A percentile compares a stretch with the other conserved stretches of the same genome.
Evolutionary conservation across 1,140 invertebrate genomes (phyloP).

Genomic region (Drosophila novamexicana): DNA sequence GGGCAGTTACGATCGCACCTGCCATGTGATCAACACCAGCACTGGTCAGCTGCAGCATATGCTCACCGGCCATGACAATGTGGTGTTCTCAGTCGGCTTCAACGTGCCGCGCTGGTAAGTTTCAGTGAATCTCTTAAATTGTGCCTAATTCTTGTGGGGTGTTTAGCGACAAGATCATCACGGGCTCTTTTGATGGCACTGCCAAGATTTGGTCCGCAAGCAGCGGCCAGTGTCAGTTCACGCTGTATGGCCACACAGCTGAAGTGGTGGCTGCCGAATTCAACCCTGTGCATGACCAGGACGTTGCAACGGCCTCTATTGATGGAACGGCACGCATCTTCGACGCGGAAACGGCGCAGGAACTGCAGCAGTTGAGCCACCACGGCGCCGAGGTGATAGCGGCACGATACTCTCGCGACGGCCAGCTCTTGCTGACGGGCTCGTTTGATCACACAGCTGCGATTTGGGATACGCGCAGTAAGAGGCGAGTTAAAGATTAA

Average conservation of each 20-base stretch:
- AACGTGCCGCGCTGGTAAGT: constrained; percentile 90
- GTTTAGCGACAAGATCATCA: constrained; percentile 89
- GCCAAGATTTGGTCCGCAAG: constrained; percentile 88
- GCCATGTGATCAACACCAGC: constrained; percentile 92
- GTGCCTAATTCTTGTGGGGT: not conserved
- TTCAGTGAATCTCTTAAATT: not conserved
- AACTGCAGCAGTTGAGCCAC: constrained; percentile 87
- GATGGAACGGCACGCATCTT: constrained; percentile 90
- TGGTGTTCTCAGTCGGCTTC: constrained; percentile 91
- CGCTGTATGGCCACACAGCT: constrained; percentile 89
- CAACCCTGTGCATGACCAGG: constrained; percentile 86
- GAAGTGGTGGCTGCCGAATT: constrained; percentile 90
- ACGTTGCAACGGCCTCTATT: constrained; percentile 90
- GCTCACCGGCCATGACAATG: constrained; percentile 91
- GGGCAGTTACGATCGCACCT: constrained; percentile 94
- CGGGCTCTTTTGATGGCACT: constrained; percentile 93
- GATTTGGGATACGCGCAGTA: constrained; percentile 90
- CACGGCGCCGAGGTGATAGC: constrained; percentile 91
- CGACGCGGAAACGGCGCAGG: constrained; percentile 87
- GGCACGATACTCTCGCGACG: constrained; percentile 89
- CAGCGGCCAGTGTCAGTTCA: constrained; percentile 88
- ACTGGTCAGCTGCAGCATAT: constrained; percentile 89
- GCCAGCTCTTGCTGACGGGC: constrained; percentile 89
- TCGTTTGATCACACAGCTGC: constrained; percentile 91
- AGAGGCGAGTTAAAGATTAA: constrained; percentile 85